phyloP scores from a whole-genome alignment of 1,140 invertebrate genomes.

The Tetraneura akinire region DNA sequence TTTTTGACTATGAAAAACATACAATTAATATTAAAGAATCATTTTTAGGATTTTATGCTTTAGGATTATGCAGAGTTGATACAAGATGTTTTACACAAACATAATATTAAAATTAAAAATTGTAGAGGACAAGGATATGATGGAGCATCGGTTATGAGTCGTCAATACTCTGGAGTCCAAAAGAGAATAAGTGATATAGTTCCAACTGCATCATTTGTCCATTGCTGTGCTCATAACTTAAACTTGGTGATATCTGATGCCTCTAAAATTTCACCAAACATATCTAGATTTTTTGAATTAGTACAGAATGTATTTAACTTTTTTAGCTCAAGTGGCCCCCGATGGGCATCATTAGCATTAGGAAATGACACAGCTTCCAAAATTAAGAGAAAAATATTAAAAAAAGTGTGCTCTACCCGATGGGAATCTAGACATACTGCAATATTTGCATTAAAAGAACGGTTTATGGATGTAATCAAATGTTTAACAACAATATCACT shows the following conservation, averaged over 20 bases:
- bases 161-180: neutral
- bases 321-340: neutral
- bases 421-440: neutral
- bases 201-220: neutral
- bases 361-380: too few relatives aligned
- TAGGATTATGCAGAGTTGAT: conserved; percentile 22
- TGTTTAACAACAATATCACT: neutral
- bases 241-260: conserved; percentile 12
- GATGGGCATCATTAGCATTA: neutral
- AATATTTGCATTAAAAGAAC: conserved; percentile 4
- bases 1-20: too few relatives aligned
- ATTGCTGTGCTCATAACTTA: conserved; percentile 8
- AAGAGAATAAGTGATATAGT: neutral
- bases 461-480: neutral
- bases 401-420: too few relatives aligned
- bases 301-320: neutral
- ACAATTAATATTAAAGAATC: neutral
- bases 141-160: conserved; percentile 5
- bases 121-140: conserved; percentile 17
- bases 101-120: neutral
- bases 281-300: neutral
- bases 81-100: neutral
- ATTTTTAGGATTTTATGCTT: neutral
- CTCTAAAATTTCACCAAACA: neutral
- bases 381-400: too few relatives aligned